phyloP scores from a whole-genome alignment of 2,113 vertebrate species.

The Castor canadensis region DNA sequence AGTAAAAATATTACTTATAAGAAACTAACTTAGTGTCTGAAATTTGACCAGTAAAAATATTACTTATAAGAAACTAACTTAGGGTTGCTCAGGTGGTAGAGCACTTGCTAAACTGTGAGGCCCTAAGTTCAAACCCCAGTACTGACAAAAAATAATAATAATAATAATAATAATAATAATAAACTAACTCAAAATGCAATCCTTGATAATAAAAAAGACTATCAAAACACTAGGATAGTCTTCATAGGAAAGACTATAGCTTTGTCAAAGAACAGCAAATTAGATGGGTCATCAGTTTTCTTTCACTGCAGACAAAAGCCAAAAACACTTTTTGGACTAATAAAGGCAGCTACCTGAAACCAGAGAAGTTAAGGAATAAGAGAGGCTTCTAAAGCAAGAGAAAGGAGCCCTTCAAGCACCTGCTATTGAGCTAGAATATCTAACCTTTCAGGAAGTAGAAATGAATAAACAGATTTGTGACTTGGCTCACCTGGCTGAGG shows the following conservation, averaged over 20 bases:
- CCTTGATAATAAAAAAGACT: background rate
- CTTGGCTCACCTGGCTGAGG: slow-evolving; percentile 44
- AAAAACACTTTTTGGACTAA: slow-evolving; percentile 52
- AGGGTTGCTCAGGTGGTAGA: no score
- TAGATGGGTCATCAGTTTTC: slow-evolving; percentile 56
- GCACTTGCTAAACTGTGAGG: no score
- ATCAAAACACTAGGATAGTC: background rate
- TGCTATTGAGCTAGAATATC: slow-evolving; percentile 36
- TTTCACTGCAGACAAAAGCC: slow-evolving; percentile 31
- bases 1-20: slow-evolving; percentile 42
- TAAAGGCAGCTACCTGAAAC: slow-evolving; percentile 66
- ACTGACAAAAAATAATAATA: no score
- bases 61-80: slow-evolving; percentile 29
- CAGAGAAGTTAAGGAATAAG: slow-evolving; percentile 51
- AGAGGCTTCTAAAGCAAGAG: slow-evolving; percentile 63
- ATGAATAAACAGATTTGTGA: slow-evolving; percentile 66
- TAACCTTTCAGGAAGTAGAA: slow-evolving; percentile 68
- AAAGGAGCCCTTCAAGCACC: slow-evolving; percentile 48
- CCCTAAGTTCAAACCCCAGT: no score
- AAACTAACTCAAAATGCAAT: background rate
- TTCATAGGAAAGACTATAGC: slow-evolving; percentile 18
- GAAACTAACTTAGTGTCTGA: background rate
- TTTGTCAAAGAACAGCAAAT: slow-evolving; percentile 54
- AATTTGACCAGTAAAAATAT: slow-evolving; percentile 33
- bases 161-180: no score